Conservation (phyloP, 2,888 invertebrate genomes). For the Acronicta psi region DNA sequence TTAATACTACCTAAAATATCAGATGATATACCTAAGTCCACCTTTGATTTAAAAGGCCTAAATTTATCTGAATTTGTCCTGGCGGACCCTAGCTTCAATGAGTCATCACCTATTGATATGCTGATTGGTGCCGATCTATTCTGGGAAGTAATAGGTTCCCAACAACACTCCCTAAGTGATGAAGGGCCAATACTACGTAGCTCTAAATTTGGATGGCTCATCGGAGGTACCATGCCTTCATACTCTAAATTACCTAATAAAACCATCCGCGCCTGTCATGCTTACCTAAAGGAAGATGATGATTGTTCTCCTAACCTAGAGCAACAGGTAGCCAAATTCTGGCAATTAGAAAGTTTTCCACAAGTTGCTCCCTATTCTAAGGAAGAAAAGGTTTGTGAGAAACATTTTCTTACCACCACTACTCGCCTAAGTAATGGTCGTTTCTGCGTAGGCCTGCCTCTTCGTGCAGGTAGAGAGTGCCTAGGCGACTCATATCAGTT, state of each 20-base stretch:
- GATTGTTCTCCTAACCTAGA: no score
- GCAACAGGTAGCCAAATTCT: no score
- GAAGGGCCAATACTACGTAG: slow-evolving; percentile 34
- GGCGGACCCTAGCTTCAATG: slow-evolving; percentile 34
- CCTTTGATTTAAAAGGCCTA: neutral
- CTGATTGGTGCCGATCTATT: slow-evolving; percentile 47
- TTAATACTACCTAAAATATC: slow-evolving; percentile 9
- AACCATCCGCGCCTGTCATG: no score
- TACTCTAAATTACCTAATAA: no score
- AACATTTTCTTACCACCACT: slow-evolving; percentile 4
- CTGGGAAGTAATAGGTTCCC: slow-evolving; percentile 46
- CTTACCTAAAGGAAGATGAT: no score
- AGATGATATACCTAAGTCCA: slow-evolving; percentile 1
- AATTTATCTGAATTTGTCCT: slow-evolving; percentile 21
- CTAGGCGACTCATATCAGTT: slow-evolving; percentile 11
- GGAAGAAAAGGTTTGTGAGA: slow-evolving; percentile 11
- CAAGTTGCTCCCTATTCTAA: slow-evolving; percentile 4
- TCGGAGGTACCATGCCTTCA: no score
- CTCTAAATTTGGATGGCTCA: no score
- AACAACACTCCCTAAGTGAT: slow-evolving; percentile 30
- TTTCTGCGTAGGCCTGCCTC: slow-evolving; percentile 9
- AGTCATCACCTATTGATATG: no score
- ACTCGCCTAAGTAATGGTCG: slow-evolving; percentile 3
- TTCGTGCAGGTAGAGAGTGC: neutral
- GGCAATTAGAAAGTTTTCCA: no score